Percentiles rank a stretch among this genome's conserved stretches.
phyloP scores from a whole-genome alignment of 1,140 invertebrate genomes.

The Rhagoletis pomonella region DNA sequence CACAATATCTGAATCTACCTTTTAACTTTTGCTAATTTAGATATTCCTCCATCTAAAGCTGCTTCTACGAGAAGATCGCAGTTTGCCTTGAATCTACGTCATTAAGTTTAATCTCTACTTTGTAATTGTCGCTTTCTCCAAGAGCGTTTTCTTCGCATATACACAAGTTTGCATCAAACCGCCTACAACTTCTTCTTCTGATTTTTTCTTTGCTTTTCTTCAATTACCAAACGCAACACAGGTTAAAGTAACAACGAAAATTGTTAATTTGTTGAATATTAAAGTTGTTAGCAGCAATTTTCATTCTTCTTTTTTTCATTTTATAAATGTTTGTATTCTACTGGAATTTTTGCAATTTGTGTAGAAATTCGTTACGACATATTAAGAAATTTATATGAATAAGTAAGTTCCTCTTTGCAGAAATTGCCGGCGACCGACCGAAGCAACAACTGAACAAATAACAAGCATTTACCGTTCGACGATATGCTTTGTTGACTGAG shows the following conservation, averaged over 20 bases:
- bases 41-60: too few relatives aligned
- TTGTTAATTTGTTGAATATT: constrained; percentile 39
- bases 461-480: constrained; percentile 31
- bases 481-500: constrained; percentile 46
- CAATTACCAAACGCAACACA: background rate
- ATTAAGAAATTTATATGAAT: constrained; percentile 1
- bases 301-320: background rate
- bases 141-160: too few relatives aligned
- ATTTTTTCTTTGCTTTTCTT: background rate
- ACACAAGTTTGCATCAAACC: background rate
- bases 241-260: background rate
- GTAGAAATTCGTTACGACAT: background rate
- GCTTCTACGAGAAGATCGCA: too few relatives aligned
- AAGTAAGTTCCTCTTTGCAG: background rate
- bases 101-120: too few relatives aligned
- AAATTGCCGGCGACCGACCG: background rate
- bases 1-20: too few relatives aligned
- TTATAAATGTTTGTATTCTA: background rate
- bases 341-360: background rate
- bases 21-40: too few relatives aligned
- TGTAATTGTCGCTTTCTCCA: too few relatives aligned
- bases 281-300: constrained; percentile 15
- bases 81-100: too few relatives aligned
- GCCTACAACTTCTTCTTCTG: background rate
- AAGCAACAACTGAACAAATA: background rate